Conservation (phyloP, 2,888 invertebrate species). For the Epiblema foenella region DNA sequence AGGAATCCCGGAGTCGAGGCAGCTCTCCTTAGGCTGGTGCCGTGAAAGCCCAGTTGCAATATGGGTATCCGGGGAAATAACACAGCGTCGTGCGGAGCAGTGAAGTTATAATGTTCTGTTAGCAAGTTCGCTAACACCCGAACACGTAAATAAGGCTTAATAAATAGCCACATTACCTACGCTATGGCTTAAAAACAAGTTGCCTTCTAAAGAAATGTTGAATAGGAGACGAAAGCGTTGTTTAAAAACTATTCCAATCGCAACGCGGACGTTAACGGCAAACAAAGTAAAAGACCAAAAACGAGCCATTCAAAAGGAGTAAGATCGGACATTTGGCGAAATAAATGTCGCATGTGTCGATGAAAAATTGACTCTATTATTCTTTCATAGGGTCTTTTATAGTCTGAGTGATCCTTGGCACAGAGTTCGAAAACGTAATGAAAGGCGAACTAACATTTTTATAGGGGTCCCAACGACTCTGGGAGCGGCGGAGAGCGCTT, state of each 20-base stretch:
- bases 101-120: slow-evolving; percentile 63
- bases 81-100: slow-evolving; percentile 64
- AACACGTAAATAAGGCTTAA: slow-evolving; percentile 50
- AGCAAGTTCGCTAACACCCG: slow-evolving; percentile 59
- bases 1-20: slow-evolving; percentile 54
- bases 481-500: slow-evolving; percentile 73
- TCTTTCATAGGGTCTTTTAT: slow-evolving; percentile 55
- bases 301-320: slow-evolving; percentile 66
- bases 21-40: slow-evolving; percentile 66
- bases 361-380: slow-evolving; percentile 52
- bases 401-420: slow-evolving; percentile 50
- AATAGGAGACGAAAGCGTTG: slow-evolving; percentile 33
- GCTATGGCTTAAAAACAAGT: slow-evolving; percentile 15
- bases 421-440: slow-evolving; percentile 76
- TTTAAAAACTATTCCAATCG: slow-evolving; percentile 52
- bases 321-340: slow-evolving; percentile 67
- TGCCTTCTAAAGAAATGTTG: slow-evolving; percentile 28
- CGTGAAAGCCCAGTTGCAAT: slow-evolving; percentile 61
- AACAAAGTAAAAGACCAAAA: slow-evolving; percentile 69
- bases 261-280: slow-evolving; percentile 46
- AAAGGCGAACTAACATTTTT: slow-evolving; percentile 82
- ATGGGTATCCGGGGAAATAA: slow-evolving; percentile 79
- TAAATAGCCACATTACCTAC: slow-evolving; percentile 35
- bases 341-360: slow-evolving; percentile 56
- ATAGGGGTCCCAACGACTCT: slow-evolving; percentile 82